Conservation (phyloP, 92 coral and sea anemone species). For the Hydrozoanthus gracilis region DNA sequence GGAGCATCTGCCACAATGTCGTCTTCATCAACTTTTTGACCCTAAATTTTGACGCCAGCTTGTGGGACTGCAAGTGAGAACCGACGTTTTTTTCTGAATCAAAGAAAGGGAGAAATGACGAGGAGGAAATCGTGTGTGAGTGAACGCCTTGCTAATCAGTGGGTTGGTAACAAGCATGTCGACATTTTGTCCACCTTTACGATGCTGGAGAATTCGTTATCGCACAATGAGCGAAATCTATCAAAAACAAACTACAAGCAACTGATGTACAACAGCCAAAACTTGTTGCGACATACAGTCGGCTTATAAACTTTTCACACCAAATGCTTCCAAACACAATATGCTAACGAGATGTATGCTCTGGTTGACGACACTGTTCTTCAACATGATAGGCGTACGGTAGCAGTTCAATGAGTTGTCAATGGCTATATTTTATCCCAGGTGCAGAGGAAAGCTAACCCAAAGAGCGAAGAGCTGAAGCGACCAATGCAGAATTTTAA, state of each 20-base stretch:
- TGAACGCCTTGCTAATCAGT: too few species aligned
- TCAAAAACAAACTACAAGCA: background rate
- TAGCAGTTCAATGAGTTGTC: background rate
- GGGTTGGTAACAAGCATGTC: too few species aligned
- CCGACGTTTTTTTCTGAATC: too few species aligned
- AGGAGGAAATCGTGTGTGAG: too few species aligned
- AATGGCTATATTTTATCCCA: background rate
- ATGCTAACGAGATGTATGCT: background rate
- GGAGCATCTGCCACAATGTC: background rate
- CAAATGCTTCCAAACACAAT: background rate
- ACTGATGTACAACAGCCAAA: background rate
- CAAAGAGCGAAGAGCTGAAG: background rate
- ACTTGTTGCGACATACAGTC: background rate
- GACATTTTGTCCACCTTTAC: too few species aligned
- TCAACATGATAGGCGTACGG: background rate
- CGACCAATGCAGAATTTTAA: background rate
- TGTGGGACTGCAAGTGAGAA: too few species aligned
- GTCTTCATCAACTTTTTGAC: too few species aligned
- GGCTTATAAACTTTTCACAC: background rate
- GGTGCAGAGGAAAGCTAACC: constrained; percentile 4
- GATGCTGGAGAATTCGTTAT: too few species aligned
- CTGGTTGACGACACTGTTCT: constrained; percentile 2
- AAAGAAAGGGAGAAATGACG: too few species aligned
- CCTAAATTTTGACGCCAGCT: too few species aligned
- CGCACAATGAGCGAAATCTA: background rate